Percentiles rank a stretch among this genome's conserved stretches.
Conservation (phyloP, 2,797 vertebrate genomes). For the Gallinago stenura region DNA sequence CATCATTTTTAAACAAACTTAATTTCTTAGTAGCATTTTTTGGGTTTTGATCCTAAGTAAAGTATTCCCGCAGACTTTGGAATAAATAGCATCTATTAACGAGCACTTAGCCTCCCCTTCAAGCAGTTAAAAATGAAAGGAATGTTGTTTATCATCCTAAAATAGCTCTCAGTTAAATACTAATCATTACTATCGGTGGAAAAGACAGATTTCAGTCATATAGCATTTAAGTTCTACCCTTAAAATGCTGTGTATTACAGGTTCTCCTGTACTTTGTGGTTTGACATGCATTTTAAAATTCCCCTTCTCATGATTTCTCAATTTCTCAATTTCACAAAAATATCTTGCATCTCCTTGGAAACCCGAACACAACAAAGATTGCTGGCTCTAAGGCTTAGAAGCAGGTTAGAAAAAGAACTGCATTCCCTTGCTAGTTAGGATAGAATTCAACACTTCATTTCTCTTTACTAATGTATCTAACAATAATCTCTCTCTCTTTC, state of each 20-base stretch:
- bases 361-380: constrained; percentile 29
- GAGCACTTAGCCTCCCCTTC: neutral
- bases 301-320: constrained; percentile 26
- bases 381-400: neutral
- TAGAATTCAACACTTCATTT: neutral
- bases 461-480: neutral
- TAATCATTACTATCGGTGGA: neutral
- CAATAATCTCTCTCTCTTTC: neutral
- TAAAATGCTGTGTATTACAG: neutral
- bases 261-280: neutral
- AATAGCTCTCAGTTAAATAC: constrained; percentile 40
- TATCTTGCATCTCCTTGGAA: constrained; percentile 58
- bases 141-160: constrained; percentile 53
- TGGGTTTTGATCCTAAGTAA: neutral
- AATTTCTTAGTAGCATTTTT: neutral
- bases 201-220: neutral
- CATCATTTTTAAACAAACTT: neutral
- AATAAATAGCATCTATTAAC: neutral
- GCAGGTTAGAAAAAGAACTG: constrained; percentile 8
- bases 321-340: constrained; percentile 45
- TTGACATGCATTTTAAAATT: constrained; percentile 17
- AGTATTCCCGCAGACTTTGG: neutral
- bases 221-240: neutral
- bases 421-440: neutral
- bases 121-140: constrained; percentile 44